phyloP scores from a whole-genome alignment of 2,888 invertebrate species.

The Idaea dimidiata region DNA sequence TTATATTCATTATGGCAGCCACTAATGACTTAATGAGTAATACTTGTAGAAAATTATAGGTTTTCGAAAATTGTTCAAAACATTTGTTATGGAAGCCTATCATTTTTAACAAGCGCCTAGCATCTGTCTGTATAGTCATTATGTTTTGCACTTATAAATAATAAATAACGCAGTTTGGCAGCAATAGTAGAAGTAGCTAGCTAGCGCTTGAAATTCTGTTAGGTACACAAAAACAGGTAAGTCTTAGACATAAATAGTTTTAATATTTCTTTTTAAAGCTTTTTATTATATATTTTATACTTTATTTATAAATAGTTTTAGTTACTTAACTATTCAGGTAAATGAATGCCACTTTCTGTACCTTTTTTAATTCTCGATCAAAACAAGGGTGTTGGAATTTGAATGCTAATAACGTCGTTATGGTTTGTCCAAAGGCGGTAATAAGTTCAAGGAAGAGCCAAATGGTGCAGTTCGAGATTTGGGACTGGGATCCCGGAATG shows the following conservation, averaged over 20 bases:
- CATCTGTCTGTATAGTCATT: background rate
- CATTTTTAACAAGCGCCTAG: background rate
- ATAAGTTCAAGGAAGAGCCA: constrained; percentile 88
- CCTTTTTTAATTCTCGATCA: background rate
- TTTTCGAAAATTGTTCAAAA: background rate
- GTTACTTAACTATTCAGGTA: constrained; percentile 4
- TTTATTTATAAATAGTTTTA: constrained; percentile 6
- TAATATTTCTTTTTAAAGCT: background rate
- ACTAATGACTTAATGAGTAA: background rate
- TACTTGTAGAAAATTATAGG: background rate
- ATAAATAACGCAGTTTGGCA: background rate
- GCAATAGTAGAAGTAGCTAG: background rate
- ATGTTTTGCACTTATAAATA: background rate
- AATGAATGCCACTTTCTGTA: background rate
- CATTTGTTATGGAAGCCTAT: background rate
- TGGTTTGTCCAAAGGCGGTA: constrained; percentile 84
- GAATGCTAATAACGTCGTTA: constrained; percentile 41
- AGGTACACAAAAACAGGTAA: background rate
- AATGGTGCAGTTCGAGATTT: constrained; percentile 86
- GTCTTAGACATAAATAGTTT: background rate
- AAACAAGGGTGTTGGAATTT: too few species aligned
- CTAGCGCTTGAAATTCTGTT: background rate
- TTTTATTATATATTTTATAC: background rate
- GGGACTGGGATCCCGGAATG: constrained; percentile 92
- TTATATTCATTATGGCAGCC: background rate